These are phyloP conservation scores for Candidula unifasciata DNA, from an alignment of 2,888 invertebrate genomes.

Conservation along the genomic window DNA sequence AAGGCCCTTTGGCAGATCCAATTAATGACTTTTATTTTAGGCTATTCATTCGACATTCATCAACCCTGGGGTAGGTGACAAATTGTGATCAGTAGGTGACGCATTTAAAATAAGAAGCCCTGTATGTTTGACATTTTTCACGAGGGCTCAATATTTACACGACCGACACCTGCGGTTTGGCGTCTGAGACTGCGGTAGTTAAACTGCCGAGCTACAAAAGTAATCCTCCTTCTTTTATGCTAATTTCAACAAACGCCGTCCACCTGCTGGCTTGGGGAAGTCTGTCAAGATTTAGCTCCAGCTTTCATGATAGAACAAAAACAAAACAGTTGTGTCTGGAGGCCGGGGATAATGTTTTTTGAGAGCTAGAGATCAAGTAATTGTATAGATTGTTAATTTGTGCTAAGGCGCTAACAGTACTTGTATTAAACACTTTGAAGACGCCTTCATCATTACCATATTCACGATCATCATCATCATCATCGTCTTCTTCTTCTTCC, in stretches of 20 bases:
- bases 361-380: too few relatives aligned
- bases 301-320: neutral
- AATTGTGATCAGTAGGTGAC: neutral
- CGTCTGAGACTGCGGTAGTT: neutral
- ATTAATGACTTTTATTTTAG: neutral
- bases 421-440: too few relatives aligned
- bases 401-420: too few relatives aligned
- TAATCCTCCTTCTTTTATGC: constrained; percentile 4
- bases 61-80: neutral
- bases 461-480: too few relatives aligned
- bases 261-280: constrained; percentile 3
- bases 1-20: neutral
- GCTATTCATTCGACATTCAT: neutral
- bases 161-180: constrained; percentile 1
- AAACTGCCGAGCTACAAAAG: neutral
- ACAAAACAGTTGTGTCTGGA: too few relatives aligned
- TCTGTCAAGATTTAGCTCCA: neutral
- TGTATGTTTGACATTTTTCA: neutral
- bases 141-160: constrained; percentile 1
- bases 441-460: too few relatives aligned
- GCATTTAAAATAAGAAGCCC: neutral
- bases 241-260: neutral
- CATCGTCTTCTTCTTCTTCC: too few relatives aligned
- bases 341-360: too few relatives aligned
- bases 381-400: too few relatives aligned